These are phyloP conservation scores for Nothura maculosa DNA, from an alignment of 2,797 vertebrate species.

Conservation along the genomic window DNA sequence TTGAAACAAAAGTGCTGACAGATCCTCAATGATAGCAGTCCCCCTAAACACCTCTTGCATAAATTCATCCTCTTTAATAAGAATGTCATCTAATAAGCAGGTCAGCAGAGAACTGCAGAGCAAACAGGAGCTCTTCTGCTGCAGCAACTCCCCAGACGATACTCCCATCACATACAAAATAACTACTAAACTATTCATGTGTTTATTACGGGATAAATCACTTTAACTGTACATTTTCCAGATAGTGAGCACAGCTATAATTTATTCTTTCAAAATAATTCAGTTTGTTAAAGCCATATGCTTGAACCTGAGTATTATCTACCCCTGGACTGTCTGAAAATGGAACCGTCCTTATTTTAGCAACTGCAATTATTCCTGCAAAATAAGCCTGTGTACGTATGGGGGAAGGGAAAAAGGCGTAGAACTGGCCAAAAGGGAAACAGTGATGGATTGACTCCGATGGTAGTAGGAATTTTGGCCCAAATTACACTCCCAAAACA, in stretches of 20 bases:
- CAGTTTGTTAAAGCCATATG: not conserved
- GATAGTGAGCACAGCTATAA: not conserved
- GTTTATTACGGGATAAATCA: not conserved
- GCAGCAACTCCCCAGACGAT: slow-evolving; percentile 2
- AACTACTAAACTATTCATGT: not conserved
- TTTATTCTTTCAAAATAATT: not conserved
- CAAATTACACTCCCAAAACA: not conserved
- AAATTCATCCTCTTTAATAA: slow-evolving; percentile 54
- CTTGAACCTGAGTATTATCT: not conserved
- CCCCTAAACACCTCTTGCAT: not conserved
- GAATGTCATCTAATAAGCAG: slow-evolving; percentile 22
- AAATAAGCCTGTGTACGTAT: not conserved
- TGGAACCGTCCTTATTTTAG: not conserved
- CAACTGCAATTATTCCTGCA: not conserved
- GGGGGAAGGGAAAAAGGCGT: not conserved
- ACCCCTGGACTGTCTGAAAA: not conserved
- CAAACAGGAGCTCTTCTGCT: slow-evolving; percentile 29
- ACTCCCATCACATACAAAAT: not conserved
- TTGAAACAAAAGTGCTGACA: slow-evolving; percentile 22
- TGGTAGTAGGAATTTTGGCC: not conserved
- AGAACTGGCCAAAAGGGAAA: not conserved
- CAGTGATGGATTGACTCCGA: not conserved
- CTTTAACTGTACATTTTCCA: not conserved
- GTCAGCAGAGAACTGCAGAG: slow-evolving; percentile 40
- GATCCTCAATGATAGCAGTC: not conserved